Evolutionary conservation across 1,140 invertebrate genomes (phyloP), one percentile per base, ranked within the genome.

Genomic region (Drosophila bipectinata): DNA sequence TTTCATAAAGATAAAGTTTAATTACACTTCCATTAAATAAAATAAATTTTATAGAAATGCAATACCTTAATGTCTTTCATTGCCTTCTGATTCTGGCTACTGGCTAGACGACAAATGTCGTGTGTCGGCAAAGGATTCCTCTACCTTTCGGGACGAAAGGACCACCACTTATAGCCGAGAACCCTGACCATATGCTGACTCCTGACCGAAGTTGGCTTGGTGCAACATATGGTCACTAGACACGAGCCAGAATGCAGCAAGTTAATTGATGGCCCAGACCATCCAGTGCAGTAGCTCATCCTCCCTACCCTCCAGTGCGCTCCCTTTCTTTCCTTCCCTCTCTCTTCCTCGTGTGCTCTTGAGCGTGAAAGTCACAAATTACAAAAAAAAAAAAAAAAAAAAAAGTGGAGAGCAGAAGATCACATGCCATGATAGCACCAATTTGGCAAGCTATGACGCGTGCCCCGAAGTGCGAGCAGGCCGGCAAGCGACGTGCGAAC

Each of bases 341-440:
- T 28, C 26, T 28, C 26, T 28, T 28, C 26, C 26, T 28, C 26
- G 77, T 85, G 84, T 90, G 83, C 84, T 62, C 56, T 75, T 79
- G 87, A 91, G 85, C 90, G 85, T 91, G 85, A 91, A 91, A 91
- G 90, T 91, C 90, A 91, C 85, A 91, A 90, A 91, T 91, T 91
- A 91, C 78, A 90, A 72, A 78, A 83, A 72, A 77, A 63, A 45
- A 56, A 15, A 15, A 15, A 15, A 32, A 26, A 10, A 5, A 45
- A 39, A 28, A 18, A 71, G 44, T 47, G 47, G 34, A 55, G 55
- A 60, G 56, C 44, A 18, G 72, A 76, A 83, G 90, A 91, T 91
- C 88, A 76, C 74, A 82, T 81, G 64, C 63, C 71, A 87, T 87
- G 85, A 91, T 91, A 90, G 85, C 72, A 83, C 82, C 90, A 90